These are phyloP conservation scores for Psococerastis gibbosa DNA, from an alignment of 2,888 invertebrate species.

Conservation along the genomic window DNA sequence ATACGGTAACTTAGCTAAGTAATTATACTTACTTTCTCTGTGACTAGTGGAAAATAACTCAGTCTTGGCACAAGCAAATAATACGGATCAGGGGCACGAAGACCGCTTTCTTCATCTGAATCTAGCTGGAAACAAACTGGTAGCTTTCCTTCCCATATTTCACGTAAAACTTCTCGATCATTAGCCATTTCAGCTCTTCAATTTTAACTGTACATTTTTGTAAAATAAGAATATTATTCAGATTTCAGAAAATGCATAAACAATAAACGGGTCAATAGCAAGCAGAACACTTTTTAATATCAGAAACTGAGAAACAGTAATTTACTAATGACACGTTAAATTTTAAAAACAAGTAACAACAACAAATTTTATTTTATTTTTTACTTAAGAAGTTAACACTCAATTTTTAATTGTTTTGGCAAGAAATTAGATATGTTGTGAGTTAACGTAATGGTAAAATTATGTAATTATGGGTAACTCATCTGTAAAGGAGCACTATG, in stretches of 20 bases:
- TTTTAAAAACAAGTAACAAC: too few species aligned
- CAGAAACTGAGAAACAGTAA: too few species aligned
- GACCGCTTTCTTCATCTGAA: conserved; percentile 69
- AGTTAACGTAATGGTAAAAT: too few species aligned
- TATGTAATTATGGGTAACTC: conserved; percentile 84
- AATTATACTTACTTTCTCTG: conserved; percentile 74
- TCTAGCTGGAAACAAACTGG: conserved; percentile 84
- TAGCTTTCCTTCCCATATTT: conserved; percentile 90
- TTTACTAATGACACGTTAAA: too few species aligned
- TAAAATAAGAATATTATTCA: too few species aligned
- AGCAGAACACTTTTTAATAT: too few species aligned
- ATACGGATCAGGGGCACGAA: conserved; percentile 81
- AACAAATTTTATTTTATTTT: too few species aligned
- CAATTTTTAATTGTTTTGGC: too few species aligned
- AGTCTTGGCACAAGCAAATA: conserved; percentile 85
- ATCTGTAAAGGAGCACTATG: conserved; percentile 74
- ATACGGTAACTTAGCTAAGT: too few species aligned
- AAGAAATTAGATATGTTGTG: too few species aligned
- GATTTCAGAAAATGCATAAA: not conserved
- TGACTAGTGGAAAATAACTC: conserved; percentile 86
- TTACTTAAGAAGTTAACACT: too few species aligned
- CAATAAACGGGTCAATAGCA: not conserved
- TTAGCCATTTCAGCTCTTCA: conserved; percentile 66
- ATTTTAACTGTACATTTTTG: too few species aligned
- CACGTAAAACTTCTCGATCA: conserved; percentile 83